These are phyloP conservation scores for Podarcis cretensis DNA, from an alignment of 2,113 vertebrate genomes.

Conservation along the genomic window DNA sequence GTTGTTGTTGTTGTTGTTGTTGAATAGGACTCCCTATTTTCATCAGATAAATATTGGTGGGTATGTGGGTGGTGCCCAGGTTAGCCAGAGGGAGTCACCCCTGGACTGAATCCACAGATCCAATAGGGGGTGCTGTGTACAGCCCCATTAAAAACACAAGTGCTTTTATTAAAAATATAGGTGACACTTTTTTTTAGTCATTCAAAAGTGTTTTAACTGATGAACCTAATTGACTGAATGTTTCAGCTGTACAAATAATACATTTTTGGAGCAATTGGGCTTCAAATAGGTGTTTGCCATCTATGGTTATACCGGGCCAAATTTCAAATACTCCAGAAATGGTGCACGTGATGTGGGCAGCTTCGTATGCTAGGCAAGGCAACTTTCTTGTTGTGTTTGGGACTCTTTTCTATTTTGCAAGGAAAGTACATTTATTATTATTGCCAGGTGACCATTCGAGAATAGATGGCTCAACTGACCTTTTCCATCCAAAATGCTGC, in stretches of 20 bases:
- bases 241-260: not conserved
- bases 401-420: constrained; percentile 5
- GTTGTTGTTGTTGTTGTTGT: too few species aligned
- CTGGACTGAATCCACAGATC: too few species aligned
- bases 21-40: too few species aligned
- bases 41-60: too few species aligned
- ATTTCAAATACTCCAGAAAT: not conserved
- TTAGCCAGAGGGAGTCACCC: too few species aligned
- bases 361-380: not conserved
- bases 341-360: not conserved
- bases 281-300: too few species aligned
- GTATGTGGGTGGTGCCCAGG: too few species aligned
- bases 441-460: constrained; percentile 17
- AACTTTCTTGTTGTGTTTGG: not conserved
- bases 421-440: constrained; percentile 20
- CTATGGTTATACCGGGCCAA: not conserved
- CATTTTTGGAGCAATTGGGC: not conserved
- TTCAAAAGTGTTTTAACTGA: too few species aligned
- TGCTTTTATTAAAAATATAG: too few species aligned
- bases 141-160: too few species aligned
- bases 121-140: too few species aligned
- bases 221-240: too few species aligned
- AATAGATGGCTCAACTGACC: constrained; percentile 29
- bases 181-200: not conserved
- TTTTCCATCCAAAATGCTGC: constrained; percentile 42